Conservation (phyloP, 2,888 invertebrate species). For the Syrista parreyssii region DNA sequence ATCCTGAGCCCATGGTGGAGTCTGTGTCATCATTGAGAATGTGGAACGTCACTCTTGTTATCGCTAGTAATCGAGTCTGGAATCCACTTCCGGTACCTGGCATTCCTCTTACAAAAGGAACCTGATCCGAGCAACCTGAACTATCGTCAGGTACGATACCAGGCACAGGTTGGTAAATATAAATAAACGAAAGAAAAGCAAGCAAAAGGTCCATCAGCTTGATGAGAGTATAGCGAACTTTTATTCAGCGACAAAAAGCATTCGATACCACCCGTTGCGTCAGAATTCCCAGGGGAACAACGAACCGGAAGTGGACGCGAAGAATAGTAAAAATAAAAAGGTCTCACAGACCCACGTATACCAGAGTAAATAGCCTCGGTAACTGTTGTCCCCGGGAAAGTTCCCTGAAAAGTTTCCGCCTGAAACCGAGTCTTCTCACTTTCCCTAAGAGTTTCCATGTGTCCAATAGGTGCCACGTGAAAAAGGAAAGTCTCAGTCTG, state of each 20-base stretch:
- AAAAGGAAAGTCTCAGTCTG: neutral
- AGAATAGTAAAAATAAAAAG: neutral
- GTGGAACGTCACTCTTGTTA: neutral
- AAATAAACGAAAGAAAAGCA: neutral
- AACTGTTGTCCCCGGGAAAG: neutral
- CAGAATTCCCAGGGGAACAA: neutral
- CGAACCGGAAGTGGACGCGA: neutral
- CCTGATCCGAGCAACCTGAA: no score
- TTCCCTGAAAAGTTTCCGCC: neutral
- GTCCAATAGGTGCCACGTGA: neutral
- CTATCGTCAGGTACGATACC: neutral
- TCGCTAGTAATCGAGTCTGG: neutral
- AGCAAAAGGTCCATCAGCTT: neutral
- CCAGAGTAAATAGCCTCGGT: neutral
- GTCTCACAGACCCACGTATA: no score
- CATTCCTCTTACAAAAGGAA: neutral
- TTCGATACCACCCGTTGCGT: neutral
- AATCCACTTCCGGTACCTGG: neutral
- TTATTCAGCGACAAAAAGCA: neutral
- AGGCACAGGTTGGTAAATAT: neutral
- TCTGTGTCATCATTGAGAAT: neutral
- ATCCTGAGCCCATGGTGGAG: neutral
- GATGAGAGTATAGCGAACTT: neutral
- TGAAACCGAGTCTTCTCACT: neutral
- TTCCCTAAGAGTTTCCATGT: neutral